Evolutionary conservation across 2,888 invertebrate genomes (phyloP), one percentile per base, ranked within the genome.

Genomic region (Torymus texanus): DNA sequence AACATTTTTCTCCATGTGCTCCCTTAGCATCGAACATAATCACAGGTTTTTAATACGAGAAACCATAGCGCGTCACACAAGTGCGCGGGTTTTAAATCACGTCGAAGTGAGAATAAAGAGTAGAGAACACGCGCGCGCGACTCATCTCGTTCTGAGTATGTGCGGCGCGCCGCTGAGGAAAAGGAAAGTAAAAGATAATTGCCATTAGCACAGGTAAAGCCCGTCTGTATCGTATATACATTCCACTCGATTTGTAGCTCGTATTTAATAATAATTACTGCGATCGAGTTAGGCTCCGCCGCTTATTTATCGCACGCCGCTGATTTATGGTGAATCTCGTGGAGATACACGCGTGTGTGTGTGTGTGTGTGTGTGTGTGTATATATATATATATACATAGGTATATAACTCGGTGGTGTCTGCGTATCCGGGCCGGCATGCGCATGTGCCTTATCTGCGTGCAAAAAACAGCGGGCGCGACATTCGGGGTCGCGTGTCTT

Each of bases 1-100:
- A n/a, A n/a, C n/a, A n/a, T n/a, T n/a, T n/a, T n/a, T n/a, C n/a
- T n/a, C n/a, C n/a, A n/a, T n/a, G n/a, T n/a, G 29, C 50, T 16
- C 16, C 65, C 56, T 10, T 65, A 65, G 56, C 50, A 41, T 63
- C 12, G 56, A 65, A 50, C 16, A 8, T 73, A 74, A 74, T 74
- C 74, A 58, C 74, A 58, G 41, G 74, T 65, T 13, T 74, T 74
- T 74, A 74, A 61, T 53, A 12, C n/a, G 16, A 14, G 41, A 74
- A 73, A 74, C 65, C 56, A 66, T 73, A 74, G 58, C 63, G 58
- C 58, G 12, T 8, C 68, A 16, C 18, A 51, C 65, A 56, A 21
- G 24, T 12, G 18, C 55, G 65, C 14, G 21, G 21, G 50, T 50
- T 56, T 65, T 63, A 74, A 74, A 74, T 74, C 74, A 65, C 56